Percentiles rank a stretch among this genome's conserved stretches.
Conservation (phyloP, 2,113 vertebrate genomes). For the Mus spicilegus region DNA sequence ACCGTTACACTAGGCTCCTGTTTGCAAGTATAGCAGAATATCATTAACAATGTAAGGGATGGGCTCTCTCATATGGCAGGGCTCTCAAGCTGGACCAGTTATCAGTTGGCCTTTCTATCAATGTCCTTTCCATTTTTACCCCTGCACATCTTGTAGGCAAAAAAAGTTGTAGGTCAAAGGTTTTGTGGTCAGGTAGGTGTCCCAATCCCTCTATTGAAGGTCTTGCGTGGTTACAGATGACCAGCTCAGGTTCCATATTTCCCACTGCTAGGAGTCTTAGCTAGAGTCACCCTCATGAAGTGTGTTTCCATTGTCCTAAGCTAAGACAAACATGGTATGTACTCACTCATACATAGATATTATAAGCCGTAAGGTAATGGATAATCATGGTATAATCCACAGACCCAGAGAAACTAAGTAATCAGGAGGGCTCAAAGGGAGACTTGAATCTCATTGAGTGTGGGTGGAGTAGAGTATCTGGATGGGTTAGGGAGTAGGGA, state of each 20-base stretch:
- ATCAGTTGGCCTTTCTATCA: neutral
- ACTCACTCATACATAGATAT: neutral
- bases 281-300: neutral
- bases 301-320: neutral
- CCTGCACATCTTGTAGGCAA: neutral
- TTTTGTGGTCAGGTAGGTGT: neutral
- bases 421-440: neutral
- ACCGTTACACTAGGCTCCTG: neutral
- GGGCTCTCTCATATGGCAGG: neutral
- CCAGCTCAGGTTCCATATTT: neutral
- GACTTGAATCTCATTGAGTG: neutral
- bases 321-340: neutral
- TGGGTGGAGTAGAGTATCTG: neutral
- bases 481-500: fast-evolving
- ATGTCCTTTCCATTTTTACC: neutral
- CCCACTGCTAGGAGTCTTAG: neutral
- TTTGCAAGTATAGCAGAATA: neutral
- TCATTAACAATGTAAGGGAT: neutral
- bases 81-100: neutral
- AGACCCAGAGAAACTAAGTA: neutral
- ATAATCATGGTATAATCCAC: neutral
- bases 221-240: neutral
- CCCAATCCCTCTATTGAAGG: neutral
- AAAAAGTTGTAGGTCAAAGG: neutral
- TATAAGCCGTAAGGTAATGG: neutral